Base-by-base conservation (phyloP, 1,140 invertebrate species). In the Bombus pyrosoma region DNA sequence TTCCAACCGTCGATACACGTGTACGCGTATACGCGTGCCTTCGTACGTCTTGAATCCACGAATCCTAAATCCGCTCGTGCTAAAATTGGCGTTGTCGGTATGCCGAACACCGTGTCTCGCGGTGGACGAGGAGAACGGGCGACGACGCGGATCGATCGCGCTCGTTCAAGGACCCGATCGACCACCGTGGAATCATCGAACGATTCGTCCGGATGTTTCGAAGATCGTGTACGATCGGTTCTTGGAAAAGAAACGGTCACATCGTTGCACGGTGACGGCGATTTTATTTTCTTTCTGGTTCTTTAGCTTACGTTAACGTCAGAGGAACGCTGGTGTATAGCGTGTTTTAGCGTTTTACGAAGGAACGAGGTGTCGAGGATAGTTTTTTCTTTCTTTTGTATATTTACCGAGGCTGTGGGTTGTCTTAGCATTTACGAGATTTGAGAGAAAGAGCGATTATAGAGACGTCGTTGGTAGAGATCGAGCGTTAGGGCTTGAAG, bases 381-480 rank as follows among this genome's bases (percentile, higher is more conserved):
- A 43, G 39, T 80, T 75, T 81, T 34, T 18, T 78, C 25, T 78
- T 79, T 79, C 64, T 66, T 79, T 92, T 89, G 78, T 91, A 90
- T 75, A 84, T 90, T 93, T 90, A 91, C 76, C 62, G 91, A 92
- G 92, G 92, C 92, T 93, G 92, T 93, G 92, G 91, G 91, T 92
- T 90, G 87, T 83, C 92, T 92, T 89, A 92, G 91, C 91, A 93
- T 93, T 93, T 93, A 93, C 74, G 72, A 89, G 82, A 66, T 88
- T 76, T 66, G 86, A 81, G 53, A 86, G 64, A 72, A 81, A 64
- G 37, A 64, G 69, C 37, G 64, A 86, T 18, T 47, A 37, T n/a
- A 81, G 53, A 71, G 66, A 37, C 53, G 22, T 88, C 59, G 72
- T 77, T 87, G 28, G 64, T 86, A 81, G 77, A 89, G 71, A 71